Percentiles rank a stretch among this genome's conserved stretches.
phyloP scores from a whole-genome alignment of 2,888 invertebrate species.

The Sminthurides aquaticus region DNA sequence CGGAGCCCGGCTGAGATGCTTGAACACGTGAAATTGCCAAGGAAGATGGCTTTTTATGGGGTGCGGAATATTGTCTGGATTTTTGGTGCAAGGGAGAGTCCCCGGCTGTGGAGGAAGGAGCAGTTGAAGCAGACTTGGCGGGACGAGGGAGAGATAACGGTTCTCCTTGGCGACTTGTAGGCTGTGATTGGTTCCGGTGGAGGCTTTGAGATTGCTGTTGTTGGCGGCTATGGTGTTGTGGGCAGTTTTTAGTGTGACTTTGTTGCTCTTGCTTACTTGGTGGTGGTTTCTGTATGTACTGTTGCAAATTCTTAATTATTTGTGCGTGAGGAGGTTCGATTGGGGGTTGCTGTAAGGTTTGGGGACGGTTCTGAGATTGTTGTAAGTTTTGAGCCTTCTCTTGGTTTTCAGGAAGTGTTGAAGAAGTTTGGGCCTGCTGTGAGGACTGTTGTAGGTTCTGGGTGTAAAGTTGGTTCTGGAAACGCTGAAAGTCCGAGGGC shows the following conservation, averaged over 20 bases:
- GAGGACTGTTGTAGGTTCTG: too few relatives aligned
- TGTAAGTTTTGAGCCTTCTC: neutral
- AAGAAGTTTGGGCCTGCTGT: too few relatives aligned
- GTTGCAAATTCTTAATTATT: neutral
- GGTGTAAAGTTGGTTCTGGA: too few relatives aligned
- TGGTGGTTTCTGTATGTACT: neutral
- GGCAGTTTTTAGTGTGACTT: too few relatives aligned
- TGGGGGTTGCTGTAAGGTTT: neutral
- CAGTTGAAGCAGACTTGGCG: too few relatives aligned
- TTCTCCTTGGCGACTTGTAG: too few relatives aligned
- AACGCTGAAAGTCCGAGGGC: too few relatives aligned
- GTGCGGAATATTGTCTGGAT: neutral
- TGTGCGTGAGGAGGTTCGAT: neutral
- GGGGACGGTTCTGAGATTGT: neutral
- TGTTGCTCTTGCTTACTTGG: neutral
- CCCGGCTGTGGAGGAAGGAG: neutral
- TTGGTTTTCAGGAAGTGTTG: too few relatives aligned
- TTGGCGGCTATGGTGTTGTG: too few relatives aligned
- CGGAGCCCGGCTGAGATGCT: neutral
- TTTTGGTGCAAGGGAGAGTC: neutral
- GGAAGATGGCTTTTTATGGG: neutral
- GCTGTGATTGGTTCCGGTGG: too few relatives aligned
- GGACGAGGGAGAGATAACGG: too few relatives aligned
- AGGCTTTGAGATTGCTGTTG: too few relatives aligned
- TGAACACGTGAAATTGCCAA: neutral